Evolutionary conservation across 2,888 invertebrate species (phyloP).

Genomic region (Notodonta ziczac): DNA sequence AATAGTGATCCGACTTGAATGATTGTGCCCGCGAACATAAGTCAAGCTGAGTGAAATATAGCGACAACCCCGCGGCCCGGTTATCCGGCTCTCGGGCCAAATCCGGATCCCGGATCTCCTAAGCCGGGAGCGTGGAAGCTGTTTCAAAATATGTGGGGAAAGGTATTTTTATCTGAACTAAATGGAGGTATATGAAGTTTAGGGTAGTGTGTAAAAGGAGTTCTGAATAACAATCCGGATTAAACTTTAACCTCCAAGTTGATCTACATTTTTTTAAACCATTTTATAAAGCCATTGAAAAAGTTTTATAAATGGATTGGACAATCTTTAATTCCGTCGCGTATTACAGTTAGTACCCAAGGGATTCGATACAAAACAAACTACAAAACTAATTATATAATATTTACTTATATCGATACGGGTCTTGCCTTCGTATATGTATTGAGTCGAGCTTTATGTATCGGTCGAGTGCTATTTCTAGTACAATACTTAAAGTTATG

Average conservation of each 20-base stretch:
- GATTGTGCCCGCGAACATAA: constrained; percentile 3
- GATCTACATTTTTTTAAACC: no score
- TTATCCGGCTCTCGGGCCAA: background rate
- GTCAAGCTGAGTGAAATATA: constrained; percentile 4
- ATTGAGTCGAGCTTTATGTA: background rate
- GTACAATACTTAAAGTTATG: background rate
- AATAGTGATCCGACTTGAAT: constrained; percentile 4
- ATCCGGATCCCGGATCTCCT: constrained; percentile 1
- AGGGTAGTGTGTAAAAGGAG: background rate
- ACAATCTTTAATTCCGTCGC: no score
- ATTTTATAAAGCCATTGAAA: no score
- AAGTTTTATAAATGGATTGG: no score
- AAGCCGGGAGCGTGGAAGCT: background rate
- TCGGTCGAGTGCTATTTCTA: background rate
- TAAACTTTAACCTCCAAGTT: background rate
- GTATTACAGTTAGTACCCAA: no score
- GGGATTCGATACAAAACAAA: no score
- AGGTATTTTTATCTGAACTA: background rate
- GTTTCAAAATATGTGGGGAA: background rate
- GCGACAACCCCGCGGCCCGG: constrained; percentile 4
- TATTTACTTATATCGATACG: no score
- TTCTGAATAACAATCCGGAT: background rate
- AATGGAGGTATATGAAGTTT: background rate
- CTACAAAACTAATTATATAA: no score
- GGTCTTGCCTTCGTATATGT: background rate